phyloP scores from a whole-genome alignment of 1,140 invertebrate genomes.

The Penaeus vannamei region DNA sequence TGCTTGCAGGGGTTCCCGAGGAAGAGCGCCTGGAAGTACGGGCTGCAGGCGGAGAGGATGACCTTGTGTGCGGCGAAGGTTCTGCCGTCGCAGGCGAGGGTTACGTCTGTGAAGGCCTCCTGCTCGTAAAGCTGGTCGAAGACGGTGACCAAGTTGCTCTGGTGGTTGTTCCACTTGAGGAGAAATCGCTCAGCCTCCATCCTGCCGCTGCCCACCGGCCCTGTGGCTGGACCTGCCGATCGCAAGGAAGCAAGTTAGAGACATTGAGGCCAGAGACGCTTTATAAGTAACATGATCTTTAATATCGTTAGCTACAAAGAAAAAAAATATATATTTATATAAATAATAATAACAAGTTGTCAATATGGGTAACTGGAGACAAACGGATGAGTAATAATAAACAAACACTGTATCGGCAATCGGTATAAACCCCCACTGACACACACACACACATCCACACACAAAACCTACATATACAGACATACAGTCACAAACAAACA shows the following conservation, averaged over 20 bases:
- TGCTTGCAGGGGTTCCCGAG: constrained; percentile 91
- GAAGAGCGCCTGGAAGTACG: constrained; percentile 95
- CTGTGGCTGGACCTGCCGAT: constrained; percentile 35
- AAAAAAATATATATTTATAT: too few relatives aligned
- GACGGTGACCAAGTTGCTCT: constrained; percentile 71
- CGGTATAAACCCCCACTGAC: too few relatives aligned
- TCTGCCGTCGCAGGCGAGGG: constrained; percentile 91
- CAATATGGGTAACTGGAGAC: too few relatives aligned
- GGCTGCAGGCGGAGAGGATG: constrained; percentile 93
- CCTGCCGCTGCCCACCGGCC: constrained; percentile 52
- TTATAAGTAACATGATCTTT: too few relatives aligned
- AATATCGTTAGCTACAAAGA: too few relatives aligned
- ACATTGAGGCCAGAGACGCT: neutral
- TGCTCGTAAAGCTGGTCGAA: constrained; percentile 71
- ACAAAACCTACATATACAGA: too few relatives aligned
- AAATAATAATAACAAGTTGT: too few relatives aligned
- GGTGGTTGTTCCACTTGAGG: constrained; percentile 73
- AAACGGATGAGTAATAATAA: too few relatives aligned
- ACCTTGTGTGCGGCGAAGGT: constrained; percentile 94
- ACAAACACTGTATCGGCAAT: too few relatives aligned
- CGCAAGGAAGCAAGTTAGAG: neutral
- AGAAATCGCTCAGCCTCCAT: constrained; percentile 73
- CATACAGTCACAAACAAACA: too few relatives aligned
- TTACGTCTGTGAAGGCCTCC: constrained; percentile 77
- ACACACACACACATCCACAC: too few relatives aligned